Conservation (phyloP, 2,113 vertebrate genomes). For the Cavia porcellus region DNA sequence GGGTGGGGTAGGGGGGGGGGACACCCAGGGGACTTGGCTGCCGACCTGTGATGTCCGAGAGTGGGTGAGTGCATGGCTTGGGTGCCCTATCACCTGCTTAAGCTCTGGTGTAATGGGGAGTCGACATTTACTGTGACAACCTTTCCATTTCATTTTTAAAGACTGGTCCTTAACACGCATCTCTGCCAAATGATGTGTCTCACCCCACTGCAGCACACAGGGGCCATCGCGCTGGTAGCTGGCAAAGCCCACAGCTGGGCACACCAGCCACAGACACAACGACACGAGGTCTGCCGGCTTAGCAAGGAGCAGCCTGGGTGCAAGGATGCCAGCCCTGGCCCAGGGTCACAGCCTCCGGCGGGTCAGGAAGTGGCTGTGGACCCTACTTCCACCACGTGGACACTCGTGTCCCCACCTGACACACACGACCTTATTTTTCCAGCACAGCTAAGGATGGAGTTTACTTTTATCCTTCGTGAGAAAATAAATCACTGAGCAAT, state of each 20-base stretch:
- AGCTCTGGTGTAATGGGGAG: fast-evolving
- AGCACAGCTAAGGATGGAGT: fast-evolving
- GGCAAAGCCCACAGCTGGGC: not conserved
- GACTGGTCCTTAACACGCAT: not conserved
- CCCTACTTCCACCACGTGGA: fast-evolving
- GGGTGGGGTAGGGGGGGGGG: not conserved
- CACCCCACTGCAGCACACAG: fast-evolving
- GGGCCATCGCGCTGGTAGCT: fast-evolving
- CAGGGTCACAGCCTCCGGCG: too few species aligned
- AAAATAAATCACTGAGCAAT: not conserved
- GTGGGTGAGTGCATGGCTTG: fast-evolving
- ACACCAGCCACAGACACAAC: fast-evolving
- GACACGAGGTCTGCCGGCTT: fast-evolving
- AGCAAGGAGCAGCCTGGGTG: fast-evolving
- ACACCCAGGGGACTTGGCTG: fast-evolving
- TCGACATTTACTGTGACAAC: not conserved
- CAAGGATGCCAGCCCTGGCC: fast-evolving
- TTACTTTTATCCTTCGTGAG: not conserved
- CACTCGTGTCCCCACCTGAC: fast-evolving
- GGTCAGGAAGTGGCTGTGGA: fast-evolving
- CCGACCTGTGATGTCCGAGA: fast-evolving
- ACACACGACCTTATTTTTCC: fast-evolving
- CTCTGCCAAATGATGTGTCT: fast-evolving
- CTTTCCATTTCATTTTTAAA: not conserved
- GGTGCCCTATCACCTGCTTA: fast-evolving